Evolutionary conservation across 2,797 vertebrate genomes (phyloP), one percentile per base, ranked within the genome.

Genomic region (Acanthurus tractus): DNA sequence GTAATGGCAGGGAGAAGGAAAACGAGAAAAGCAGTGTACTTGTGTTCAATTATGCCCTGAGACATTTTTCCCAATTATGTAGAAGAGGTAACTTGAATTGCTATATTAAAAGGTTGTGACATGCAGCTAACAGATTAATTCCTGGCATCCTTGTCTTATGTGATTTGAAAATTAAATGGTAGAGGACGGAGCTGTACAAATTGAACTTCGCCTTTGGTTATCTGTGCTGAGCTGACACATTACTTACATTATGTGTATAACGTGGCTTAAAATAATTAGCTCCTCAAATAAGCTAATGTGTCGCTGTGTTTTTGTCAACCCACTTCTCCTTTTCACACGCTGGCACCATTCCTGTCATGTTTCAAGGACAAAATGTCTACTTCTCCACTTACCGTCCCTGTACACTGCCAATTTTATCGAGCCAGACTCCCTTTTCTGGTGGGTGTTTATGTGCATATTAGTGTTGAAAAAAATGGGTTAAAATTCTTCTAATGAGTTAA

Each of bases 321-420:
- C 77, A 79, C 83, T 75, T 80, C 81, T 87, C 45, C 64, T 88
- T 81, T 66, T 65, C n/a, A 74, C 78, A 57, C 13, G 59, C 79
- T 79, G 71, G 78, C 82, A 84, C 80, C 72, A 17, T 80, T 83
- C 74, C 75, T 59, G 66, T 85, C 86, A 76, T 81, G 81, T 83
- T 88, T 73, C 80, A 76, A 89, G 83, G 76, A 84, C 83, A 84
- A 89, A 83, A 84, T 63, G 66, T 87, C 69, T 66, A 36, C 73
- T 83, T 86, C 78, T 78, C 78, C 70, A 71, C 75, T 69, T 74
- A 70, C 68, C 78, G 74, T 82, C 78, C 84, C 78, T 78, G 83
- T 84, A 82, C 90, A 90, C 90, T 92, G 92, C 92, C 88, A 94
- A 69, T 64, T 78, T 71, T 81, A 86, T 89, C 76, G 48, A 91